These are phyloP conservation scores for Tetramorium simillimum DNA, from an alignment of 1,140 invertebrate species.

Conservation along the genomic window DNA sequence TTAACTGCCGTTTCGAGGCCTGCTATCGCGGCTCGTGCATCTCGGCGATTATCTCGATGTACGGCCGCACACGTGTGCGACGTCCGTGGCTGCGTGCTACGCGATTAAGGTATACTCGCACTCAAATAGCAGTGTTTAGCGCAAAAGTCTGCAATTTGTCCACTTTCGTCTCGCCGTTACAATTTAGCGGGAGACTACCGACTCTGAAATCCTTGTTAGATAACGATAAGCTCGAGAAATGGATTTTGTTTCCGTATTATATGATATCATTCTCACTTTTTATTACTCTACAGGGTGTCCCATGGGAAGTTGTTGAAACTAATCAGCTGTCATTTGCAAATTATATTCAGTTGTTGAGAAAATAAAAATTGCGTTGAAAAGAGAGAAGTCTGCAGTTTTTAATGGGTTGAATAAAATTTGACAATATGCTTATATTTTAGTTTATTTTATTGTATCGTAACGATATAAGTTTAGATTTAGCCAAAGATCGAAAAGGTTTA, in stretches of 20 bases:
- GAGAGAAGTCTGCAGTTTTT: too few relatives aligned
- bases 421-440: too few relatives aligned
- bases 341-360: too few relatives aligned
- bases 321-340: too few relatives aligned
- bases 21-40: conserved; percentile 64
- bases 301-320: too few relatives aligned
- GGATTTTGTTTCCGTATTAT: neutral
- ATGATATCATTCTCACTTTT: too few relatives aligned
- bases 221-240: neutral
- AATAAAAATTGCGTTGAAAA: too few relatives aligned
- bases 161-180: neutral
- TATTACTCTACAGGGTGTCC: too few relatives aligned
- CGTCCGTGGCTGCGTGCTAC: neutral
- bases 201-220: neutral
- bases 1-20: conserved; percentile 59
- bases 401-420: too few relatives aligned
- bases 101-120: conserved; percentile 34
- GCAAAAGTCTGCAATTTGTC: conserved; percentile 20
- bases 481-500: neutral
- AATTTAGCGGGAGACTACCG: neutral
- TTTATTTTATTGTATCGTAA: neutral
- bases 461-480: neutral
- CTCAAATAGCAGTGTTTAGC: neutral
- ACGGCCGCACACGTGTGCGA: neutral
- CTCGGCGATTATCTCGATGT: conserved; percentile 55